phyloP scores from a whole-genome alignment of 2,888 invertebrate species.

The Ephialtes manifestator region DNA sequence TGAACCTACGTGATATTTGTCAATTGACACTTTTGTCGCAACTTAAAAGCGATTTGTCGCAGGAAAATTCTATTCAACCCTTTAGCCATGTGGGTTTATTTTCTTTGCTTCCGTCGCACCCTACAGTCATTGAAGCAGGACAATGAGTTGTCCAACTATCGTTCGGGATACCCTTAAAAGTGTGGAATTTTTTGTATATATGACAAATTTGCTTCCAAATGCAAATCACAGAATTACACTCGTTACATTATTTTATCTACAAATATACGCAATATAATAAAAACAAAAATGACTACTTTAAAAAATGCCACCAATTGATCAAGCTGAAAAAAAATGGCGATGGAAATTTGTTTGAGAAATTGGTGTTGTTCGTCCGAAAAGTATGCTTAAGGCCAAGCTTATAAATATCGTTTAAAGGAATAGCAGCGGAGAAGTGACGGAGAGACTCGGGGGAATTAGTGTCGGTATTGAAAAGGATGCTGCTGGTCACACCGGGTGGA shows the following conservation, averaged over 20 bases:
- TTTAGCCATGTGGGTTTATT: neutral
- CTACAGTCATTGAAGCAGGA: neutral
- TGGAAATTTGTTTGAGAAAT: neutral
- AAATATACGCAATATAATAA: too few species aligned
- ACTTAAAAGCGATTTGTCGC: neutral
- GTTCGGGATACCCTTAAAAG: neutral
- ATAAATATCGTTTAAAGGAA: slow-evolving; percentile 22
- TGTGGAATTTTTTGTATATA: too few species aligned
- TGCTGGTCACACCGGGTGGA: slow-evolving; percentile 27
- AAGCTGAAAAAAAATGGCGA: neutral
- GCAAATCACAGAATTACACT: too few species aligned
- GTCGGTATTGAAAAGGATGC: slow-evolving; percentile 47
- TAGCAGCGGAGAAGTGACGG: neutral
- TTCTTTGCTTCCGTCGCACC: neutral
- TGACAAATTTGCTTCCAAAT: too few species aligned
- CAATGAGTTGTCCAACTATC: neutral
- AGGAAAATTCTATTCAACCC: neutral
- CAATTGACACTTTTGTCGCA: slow-evolving; percentile 22
- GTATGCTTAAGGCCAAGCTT: slow-evolving; percentile 2
- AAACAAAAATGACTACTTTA: too few species aligned
- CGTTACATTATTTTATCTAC: too few species aligned
- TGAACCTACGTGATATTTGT: slow-evolving; percentile 32
- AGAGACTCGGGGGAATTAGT: slow-evolving; percentile 71
- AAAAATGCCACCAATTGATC: too few species aligned
- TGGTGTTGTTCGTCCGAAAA: neutral